phyloP scores from a whole-genome alignment of 2,113 vertebrate genomes.

The Carettochelys insculpta region DNA sequence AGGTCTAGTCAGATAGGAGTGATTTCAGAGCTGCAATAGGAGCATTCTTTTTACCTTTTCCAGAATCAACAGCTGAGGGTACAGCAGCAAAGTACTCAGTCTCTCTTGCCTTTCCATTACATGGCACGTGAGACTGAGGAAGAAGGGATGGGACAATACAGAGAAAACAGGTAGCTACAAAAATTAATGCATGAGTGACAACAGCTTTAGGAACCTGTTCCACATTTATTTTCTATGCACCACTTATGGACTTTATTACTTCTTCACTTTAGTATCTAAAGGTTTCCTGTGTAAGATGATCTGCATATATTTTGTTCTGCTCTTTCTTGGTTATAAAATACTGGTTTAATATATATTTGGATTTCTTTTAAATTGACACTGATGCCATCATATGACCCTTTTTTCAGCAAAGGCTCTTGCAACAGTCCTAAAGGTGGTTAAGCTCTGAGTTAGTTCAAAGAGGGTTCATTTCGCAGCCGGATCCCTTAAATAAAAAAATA shows the following conservation, averaged over 20 bases:
- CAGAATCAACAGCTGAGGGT: neutral
- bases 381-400: neutral
- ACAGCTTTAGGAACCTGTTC: neutral
- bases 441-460: neutral
- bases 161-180: neutral
- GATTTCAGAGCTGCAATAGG: neutral
- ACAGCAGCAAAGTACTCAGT: neutral
- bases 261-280: neutral
- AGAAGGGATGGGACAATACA: neutral
- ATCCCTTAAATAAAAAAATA: neutral
- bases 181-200: neutral
- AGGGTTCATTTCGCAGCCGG: neutral
- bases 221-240: neutral
- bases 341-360: neutral
- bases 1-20: neutral
- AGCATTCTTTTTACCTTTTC: neutral
- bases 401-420: neutral
- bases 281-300: neutral
- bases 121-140: neutral
- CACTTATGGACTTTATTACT: neutral
- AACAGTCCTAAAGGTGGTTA: neutral
- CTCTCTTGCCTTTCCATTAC: neutral
- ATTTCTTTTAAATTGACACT: neutral
- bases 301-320: neutral
- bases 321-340: neutral